These are phyloP conservation scores for Ormyrus nitidulus DNA, from an alignment of 2,888 invertebrate species.

Conservation along the genomic window DNA sequence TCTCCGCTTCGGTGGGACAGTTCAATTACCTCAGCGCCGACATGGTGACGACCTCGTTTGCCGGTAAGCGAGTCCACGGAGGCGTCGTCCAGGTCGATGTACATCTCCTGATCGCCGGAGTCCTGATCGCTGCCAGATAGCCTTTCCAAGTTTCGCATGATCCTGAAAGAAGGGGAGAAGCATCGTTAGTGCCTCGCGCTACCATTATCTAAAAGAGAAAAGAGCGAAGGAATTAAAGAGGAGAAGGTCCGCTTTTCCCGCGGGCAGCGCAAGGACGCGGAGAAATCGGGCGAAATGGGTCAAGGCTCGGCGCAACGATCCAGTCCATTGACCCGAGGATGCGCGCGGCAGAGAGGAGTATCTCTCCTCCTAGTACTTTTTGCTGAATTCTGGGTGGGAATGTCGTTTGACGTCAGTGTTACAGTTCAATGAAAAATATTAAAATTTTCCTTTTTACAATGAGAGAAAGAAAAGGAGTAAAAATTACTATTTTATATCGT, in stretches of 20 bases:
- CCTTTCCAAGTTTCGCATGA: conserved; percentile 74
- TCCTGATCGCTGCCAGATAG: conserved; percentile 74
- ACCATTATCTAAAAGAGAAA: too few species aligned
- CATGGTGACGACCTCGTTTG: conserved; percentile 73
- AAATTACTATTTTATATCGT: too few species aligned
- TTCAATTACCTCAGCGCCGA: conserved; percentile 67
- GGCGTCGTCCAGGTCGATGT: conserved; percentile 75
- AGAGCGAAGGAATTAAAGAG: too few species aligned
- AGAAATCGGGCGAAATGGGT: conserved; percentile 41
- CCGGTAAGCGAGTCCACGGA: conserved; percentile 74
- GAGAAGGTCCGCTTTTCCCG: too few species aligned
- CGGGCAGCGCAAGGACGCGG: too few species aligned
- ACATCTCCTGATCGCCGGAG: conserved; percentile 74
- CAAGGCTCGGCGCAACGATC: conserved; percentile 55
- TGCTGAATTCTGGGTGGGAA: not conserved
- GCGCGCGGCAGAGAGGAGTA: conserved; percentile 13
- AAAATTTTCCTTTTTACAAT: too few species aligned
- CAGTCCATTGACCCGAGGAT: conserved; percentile 52
- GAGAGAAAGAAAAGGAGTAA: too few species aligned
- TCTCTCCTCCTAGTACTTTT: conserved; percentile 25
- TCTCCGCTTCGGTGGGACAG: too few species aligned
- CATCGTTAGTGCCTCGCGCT: conserved; percentile 1
- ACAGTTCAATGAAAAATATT: too few species aligned
- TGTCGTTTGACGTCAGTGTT: too few species aligned
- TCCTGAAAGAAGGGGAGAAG: conserved; percentile 59